Evolutionary conservation across 2,888 invertebrate species (phyloP).

Genomic region (Apotomis capreana): DNA sequence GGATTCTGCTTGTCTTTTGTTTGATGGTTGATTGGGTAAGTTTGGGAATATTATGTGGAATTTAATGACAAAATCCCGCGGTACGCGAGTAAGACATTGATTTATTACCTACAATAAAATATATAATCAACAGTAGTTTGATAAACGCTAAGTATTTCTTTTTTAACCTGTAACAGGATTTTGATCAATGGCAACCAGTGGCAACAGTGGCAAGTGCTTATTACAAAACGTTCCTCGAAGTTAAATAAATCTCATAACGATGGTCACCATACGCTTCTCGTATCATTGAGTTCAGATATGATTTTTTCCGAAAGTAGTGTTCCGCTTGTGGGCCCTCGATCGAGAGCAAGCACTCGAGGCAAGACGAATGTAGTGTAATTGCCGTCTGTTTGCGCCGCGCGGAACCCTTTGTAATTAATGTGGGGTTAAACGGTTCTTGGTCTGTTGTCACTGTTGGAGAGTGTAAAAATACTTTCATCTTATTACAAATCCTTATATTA

Average conservation of each 20-base stretch:
- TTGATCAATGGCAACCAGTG: too few species aligned
- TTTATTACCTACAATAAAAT: not conserved
- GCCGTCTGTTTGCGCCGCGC: conserved; percentile 19
- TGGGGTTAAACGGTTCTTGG: conserved; percentile 17
- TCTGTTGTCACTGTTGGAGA: not conserved
- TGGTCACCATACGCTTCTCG: too few species aligned
- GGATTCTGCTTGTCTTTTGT: conserved; percentile 33
- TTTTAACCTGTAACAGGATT: too few species aligned
- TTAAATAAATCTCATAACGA: too few species aligned
- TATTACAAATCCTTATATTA: not conserved
- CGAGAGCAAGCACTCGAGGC: conserved; percentile 22
- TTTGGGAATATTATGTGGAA: conserved; percentile 11
- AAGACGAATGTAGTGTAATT: conserved; percentile 36
- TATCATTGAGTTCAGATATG: too few species aligned
- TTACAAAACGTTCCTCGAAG: too few species aligned
- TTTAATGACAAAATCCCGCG: conserved; percentile 4
- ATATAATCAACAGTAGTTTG: too few species aligned
- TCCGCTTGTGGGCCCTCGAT: not conserved
- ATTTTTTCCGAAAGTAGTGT: too few species aligned
- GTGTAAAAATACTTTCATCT: not conserved
- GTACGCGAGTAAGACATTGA: not conserved
- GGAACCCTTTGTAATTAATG: conserved; percentile 31
- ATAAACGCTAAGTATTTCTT: too few species aligned
- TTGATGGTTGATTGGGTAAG: conserved; percentile 23
- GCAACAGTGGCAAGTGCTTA: too few species aligned